phyloP scores from a whole-genome alignment of 1,140 invertebrate genomes.

The Neodiprion virginianus region DNA sequence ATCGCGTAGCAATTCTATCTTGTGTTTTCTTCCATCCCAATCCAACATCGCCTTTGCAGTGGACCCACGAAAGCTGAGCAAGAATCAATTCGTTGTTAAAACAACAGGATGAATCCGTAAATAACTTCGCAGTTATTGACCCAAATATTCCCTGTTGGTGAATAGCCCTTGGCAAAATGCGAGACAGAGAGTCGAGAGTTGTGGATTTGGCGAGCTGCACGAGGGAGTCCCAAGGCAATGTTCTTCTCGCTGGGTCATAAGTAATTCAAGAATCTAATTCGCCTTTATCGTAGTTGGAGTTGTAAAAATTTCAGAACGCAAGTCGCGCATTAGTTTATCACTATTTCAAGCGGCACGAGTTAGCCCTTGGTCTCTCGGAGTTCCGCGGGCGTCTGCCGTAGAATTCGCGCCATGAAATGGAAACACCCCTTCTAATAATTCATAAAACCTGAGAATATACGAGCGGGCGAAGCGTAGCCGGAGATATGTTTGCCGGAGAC shows the following conservation, averaged over 20 bases:
- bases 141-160: not conserved
- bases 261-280: constrained; percentile 7
- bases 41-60: no score
- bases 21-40: no score
- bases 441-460: constrained; percentile 4
- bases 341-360: constrained; percentile 3
- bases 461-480: not conserved
- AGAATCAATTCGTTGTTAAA: no score
- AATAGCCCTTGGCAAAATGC: not conserved
- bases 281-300: constrained; percentile 1
- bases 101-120: no score
- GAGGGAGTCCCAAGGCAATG: constrained; percentile 1
- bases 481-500: constrained; percentile 6
- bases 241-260: not conserved
- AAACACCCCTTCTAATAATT: constrained; percentile 6
- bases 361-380: not conserved
- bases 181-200: not conserved
- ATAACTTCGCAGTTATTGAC: not conserved
- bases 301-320: constrained; percentile 3
- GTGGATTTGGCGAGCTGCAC: not conserved
- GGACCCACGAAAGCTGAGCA: no score
- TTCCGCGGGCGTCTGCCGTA: not conserved
- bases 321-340: constrained; percentile 1
- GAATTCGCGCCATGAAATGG: not conserved
- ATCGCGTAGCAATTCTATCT: no score